Evolutionary conservation across 2,113 vertebrate species (phyloP).

Genomic region (Xiphophorus hellerii): DNA sequence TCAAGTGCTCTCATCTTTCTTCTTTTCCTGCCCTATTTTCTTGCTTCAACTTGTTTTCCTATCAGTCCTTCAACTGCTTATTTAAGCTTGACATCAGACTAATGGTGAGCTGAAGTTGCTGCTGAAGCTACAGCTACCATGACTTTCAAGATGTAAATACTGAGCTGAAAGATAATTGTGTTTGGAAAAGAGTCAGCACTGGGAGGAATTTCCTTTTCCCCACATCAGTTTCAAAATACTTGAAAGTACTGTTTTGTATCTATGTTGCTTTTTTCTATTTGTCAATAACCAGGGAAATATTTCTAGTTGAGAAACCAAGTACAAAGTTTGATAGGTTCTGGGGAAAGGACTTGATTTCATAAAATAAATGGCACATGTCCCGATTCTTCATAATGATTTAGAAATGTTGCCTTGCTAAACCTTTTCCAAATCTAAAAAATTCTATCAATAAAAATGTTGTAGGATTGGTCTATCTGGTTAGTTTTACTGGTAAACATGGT

Average conservation of each 20-base stretch:
- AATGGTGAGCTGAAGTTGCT: constrained; percentile 31
- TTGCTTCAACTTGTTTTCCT: constrained; percentile 18
- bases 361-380: not conserved
- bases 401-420: not conserved
- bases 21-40: constrained; percentile 17
- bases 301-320: no score
- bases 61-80: constrained; percentile 1
- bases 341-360: not conserved
- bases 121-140: constrained; percentile 33
- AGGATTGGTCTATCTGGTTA: no score
- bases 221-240: no score
- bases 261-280: no score
- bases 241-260: no score
- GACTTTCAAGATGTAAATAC: not conserved
- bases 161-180: not conserved
- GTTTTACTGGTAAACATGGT: no score
- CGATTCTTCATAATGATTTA: not conserved
- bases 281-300: no score
- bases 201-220: no score
- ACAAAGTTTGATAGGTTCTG: no score
- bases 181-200: no score
- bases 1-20: constrained; percentile 29
- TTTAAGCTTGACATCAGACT: constrained; percentile 39
- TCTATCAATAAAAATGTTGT: no score
- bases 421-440: not conserved